These are phyloP conservation scores for Aurelia aurita DNA, from an alignment of 30 jellyfish, hydroid and myxozoan species.

Conservation along the genomic window DNA sequence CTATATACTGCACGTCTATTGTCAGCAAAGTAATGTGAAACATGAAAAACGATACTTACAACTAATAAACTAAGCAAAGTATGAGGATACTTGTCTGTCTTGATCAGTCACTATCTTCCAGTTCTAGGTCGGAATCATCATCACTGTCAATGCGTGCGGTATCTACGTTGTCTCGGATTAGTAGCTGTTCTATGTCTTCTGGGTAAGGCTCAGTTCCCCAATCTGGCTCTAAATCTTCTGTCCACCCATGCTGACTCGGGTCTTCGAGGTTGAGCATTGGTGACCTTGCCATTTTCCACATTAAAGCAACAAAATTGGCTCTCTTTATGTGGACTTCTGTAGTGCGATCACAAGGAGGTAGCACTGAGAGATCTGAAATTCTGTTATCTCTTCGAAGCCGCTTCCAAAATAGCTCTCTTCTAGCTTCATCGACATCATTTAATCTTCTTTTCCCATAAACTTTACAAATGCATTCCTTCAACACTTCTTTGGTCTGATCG, in stretches of 20 bases:
- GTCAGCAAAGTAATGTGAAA: no score
- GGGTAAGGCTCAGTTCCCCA: slow-evolving; percentile 30
- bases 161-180: no score
- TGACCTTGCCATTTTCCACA: slow-evolving; percentile 1
- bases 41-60: no score
- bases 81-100: no score
- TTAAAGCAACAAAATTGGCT: slow-evolving; percentile 31
- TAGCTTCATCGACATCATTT: background rate
- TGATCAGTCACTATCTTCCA: no score
- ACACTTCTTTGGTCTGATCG: background rate
- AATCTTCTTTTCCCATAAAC: slow-evolving; percentile 7
- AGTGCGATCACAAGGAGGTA: slow-evolving; percentile 37
- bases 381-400: slow-evolving; percentile 2
- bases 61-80: no score
- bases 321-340: slow-evolving; percentile 7
- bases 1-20: no score
- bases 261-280: slow-evolving; percentile 8
- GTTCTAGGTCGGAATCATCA: no score
- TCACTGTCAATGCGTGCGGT: no score
- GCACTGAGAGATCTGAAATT: slow-evolving; percentile 10
- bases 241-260: slow-evolving; percentile 25
- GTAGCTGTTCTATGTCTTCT: no score
- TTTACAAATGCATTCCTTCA: slow-evolving; percentile 25
- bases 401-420: background rate
- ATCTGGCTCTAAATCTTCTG: slow-evolving; percentile 1